Conservation (phyloP, 2,113 vertebrate genomes). For the Smithornis capensis region DNA sequence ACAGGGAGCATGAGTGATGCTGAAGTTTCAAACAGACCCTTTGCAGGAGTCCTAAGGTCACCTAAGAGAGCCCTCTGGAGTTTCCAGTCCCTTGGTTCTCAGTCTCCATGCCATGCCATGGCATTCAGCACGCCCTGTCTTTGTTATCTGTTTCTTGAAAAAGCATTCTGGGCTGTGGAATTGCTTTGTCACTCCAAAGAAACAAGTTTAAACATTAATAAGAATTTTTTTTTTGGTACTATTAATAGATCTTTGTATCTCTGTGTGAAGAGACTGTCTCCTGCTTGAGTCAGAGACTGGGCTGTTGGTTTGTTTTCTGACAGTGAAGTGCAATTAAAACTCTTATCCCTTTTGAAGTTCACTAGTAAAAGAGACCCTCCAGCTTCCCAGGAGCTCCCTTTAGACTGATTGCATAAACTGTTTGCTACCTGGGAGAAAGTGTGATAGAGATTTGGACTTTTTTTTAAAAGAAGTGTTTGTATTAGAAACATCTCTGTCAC, state of each 20-base stretch:
- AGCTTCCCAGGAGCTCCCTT: not conserved
- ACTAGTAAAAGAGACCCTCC: not conserved
- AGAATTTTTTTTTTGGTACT: not conserved
- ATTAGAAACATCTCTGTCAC: not conserved
- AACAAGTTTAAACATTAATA: slow-evolving; percentile 1
- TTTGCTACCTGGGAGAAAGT: not conserved
- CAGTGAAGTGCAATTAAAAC: slow-evolving; percentile 35
- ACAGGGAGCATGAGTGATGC: accelerated
- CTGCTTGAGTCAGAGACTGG: not conserved
- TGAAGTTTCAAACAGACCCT: not conserved
- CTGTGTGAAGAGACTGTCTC: not conserved
- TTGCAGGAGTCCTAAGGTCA: not conserved
- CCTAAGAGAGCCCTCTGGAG: not conserved
- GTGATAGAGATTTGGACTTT: not conserved
- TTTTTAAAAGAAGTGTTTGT: not conserved
- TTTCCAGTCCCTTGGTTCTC: accelerated
- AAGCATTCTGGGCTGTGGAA: not conserved
- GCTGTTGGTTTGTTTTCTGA: slow-evolving; percentile 26
- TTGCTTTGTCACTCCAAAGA: not conserved
- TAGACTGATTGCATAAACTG: not conserved
- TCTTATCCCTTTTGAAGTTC: slow-evolving; percentile 34
- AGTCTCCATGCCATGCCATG: accelerated
- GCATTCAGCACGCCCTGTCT: not conserved
- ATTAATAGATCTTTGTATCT: not conserved
- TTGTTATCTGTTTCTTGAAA: not conserved